A percentile compares a stretch with the other conserved stretches of the same genome.
Evolutionary conservation across 2,888 invertebrate species (phyloP).

Genomic region (Philaethria dido): DNA sequence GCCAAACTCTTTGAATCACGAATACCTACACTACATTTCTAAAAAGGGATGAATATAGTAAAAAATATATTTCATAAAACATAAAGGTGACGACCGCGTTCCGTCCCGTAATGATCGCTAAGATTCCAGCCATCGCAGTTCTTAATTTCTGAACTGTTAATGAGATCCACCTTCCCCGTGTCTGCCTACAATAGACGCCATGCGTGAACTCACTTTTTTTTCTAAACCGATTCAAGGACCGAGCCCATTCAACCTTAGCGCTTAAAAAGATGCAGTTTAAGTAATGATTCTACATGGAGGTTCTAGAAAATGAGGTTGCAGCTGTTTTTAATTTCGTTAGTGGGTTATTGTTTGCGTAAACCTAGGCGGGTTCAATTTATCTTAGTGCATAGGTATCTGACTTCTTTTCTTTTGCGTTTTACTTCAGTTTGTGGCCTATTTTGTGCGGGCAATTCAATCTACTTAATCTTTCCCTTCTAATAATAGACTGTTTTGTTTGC

Average conservation of each 20-base stretch:
- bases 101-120: constrained; percentile 79
- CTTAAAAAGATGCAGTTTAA: constrained; percentile 79
- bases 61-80: constrained; percentile 52
- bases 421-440: constrained; percentile 43
- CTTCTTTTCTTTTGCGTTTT: constrained; percentile 46
- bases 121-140: constrained; percentile 77
- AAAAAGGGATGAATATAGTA: constrained; percentile 48
- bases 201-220: constrained; percentile 73
- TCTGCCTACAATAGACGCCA: constrained; percentile 77
- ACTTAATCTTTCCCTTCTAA: constrained; percentile 34
- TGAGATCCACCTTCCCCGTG: constrained; percentile 78
- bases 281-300: constrained; percentile 73
- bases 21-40: constrained; percentile 48
- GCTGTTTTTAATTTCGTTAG: constrained; percentile 64
- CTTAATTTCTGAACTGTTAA: constrained; percentile 76
- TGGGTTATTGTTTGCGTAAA: constrained; percentile 56
- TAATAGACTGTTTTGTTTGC: constrained; percentile 25
- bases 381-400: constrained; percentile 46
- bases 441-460: constrained; percentile 41
- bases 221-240: constrained; percentile 64
- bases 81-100: constrained; percentile 56
- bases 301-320: constrained; percentile 53
- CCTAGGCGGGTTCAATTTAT: constrained; percentile 48
- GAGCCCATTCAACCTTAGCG: constrained; percentile 70
- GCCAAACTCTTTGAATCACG: constrained; percentile 43